These are phyloP conservation scores for Pipistrellus nathusii DNA, from an alignment of 2,797 vertebrate species.

Conservation along the genomic window DNA sequence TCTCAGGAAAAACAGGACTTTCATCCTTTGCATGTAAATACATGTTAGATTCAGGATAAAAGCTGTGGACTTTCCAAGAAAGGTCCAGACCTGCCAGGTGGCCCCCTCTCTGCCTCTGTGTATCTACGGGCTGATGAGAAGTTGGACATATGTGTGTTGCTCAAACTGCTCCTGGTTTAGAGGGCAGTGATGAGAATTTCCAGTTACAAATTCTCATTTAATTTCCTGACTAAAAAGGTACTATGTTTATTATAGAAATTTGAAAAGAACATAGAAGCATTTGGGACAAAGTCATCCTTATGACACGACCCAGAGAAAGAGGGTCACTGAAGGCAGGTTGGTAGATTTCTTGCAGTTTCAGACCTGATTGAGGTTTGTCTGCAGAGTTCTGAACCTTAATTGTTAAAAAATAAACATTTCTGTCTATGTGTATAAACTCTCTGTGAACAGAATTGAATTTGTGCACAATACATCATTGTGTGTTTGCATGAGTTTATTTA, in stretches of 20 bases:
- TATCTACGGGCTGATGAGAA: fast-evolving
- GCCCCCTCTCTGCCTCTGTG: too few species aligned
- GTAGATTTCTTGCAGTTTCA: neutral
- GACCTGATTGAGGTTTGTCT: neutral
- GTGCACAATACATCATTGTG: neutral
- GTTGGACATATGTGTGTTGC: neutral
- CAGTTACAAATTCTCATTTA: neutral
- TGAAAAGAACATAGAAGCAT: neutral
- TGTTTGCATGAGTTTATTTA: neutral
- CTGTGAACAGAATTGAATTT: conserved; percentile 13
- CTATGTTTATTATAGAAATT: neutral
- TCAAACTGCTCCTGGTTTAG: neutral
- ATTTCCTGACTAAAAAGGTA: neutral
- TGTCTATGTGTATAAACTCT: neutral
- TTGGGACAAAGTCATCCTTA: neutral
- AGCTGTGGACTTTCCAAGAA: neutral
- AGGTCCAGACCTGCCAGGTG: neutral
- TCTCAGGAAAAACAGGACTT: neutral
- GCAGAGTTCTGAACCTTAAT: neutral
- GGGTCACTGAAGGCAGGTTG: neutral
- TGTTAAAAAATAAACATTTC: conserved; percentile 29
- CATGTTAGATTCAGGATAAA: neutral
- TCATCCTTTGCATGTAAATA: neutral
- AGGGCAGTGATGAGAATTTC: fast-evolving
- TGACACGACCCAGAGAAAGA: neutral